These are phyloP conservation scores for Chaenocephalus aceratus DNA, from an alignment of 2,113 vertebrate species.

Conservation along the genomic window DNA sequence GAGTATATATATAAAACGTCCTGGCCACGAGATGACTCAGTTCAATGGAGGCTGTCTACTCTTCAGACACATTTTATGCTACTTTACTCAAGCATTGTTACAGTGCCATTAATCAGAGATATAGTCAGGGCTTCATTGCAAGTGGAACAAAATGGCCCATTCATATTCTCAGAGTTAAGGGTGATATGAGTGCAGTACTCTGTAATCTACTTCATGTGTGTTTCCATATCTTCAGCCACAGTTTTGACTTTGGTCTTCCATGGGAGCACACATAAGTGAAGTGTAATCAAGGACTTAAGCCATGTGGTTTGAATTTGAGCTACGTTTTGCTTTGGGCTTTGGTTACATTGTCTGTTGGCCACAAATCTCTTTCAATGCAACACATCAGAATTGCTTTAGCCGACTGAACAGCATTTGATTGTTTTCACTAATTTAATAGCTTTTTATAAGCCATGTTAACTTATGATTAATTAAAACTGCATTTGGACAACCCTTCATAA, in stretches of 20 bases:
- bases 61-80: neutral
- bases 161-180: slow-evolving; percentile 56
- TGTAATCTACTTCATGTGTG: slow-evolving; percentile 72
- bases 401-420: neutral
- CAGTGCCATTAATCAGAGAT: slow-evolving; percentile 25
- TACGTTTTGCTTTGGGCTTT: slow-evolving; percentile 35
- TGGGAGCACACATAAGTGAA: slow-evolving; percentile 44
- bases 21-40: slow-evolving; percentile 9
- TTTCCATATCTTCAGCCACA: slow-evolving; percentile 73
- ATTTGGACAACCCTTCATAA: neutral
- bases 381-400: slow-evolving; percentile 21
- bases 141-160: slow-evolving; percentile 60
- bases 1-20: slow-evolving; percentile 4
- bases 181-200: slow-evolving; percentile 62
- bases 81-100: slow-evolving; percentile 43
- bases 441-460: slow-evolving; percentile 20
- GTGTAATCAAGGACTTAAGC: slow-evolving; percentile 55
- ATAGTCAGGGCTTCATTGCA: slow-evolving; percentile 17
- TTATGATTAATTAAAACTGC: neutral
- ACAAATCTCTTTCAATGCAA: slow-evolving; percentile 17
- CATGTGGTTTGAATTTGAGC: slow-evolving; percentile 58
- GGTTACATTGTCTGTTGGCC: slow-evolving; percentile 36
- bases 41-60: neutral
- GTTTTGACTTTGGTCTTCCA: slow-evolving; percentile 53
- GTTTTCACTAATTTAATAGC: neutral